phyloP scores from a whole-genome alignment of 2,888 invertebrate species.

The Tenthredo distinguenda region DNA sequence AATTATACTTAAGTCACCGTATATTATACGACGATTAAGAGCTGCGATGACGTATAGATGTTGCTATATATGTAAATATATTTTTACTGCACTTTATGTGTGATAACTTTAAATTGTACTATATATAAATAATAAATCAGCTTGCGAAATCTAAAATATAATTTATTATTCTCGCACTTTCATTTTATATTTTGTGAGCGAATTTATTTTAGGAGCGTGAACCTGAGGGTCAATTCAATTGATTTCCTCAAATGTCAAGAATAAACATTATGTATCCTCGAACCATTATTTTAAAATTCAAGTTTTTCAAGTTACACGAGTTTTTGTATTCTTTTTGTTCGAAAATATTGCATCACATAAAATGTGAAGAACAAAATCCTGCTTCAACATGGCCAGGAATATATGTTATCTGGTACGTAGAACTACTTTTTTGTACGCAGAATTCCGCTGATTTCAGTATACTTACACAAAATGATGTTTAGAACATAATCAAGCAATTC shows the following conservation, averaged over 20 bases:
- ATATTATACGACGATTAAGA: not conserved
- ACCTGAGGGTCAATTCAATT: not conserved
- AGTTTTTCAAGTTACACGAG: not conserved
- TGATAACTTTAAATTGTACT: not conserved
- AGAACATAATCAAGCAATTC: not conserved
- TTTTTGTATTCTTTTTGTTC: not conserved
- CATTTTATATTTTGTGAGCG: not conserved
- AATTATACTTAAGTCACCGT: not conserved
- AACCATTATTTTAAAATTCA: not conserved
- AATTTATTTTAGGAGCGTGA: not conserved
- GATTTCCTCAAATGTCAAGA: not conserved
- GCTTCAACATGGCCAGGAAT: not conserved
- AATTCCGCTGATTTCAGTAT: not conserved
- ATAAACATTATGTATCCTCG: not conserved
- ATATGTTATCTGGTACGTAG: not conserved
- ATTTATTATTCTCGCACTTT: not conserved
- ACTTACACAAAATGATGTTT: not conserved
- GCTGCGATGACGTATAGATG: not conserved
- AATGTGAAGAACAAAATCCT: not conserved
- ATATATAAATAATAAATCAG: not conserved
- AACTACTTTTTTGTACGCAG: not conserved
- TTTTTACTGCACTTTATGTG: not conserved
- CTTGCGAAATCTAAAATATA: not conserved
- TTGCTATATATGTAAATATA: not conserved
- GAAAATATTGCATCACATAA: not conserved